A percentile compares a stretch with the other conserved stretches of the same genome.
Evolutionary conservation across 2,797 vertebrate genomes (phyloP).

Genomic region (Nyctalus aviator): DNA sequence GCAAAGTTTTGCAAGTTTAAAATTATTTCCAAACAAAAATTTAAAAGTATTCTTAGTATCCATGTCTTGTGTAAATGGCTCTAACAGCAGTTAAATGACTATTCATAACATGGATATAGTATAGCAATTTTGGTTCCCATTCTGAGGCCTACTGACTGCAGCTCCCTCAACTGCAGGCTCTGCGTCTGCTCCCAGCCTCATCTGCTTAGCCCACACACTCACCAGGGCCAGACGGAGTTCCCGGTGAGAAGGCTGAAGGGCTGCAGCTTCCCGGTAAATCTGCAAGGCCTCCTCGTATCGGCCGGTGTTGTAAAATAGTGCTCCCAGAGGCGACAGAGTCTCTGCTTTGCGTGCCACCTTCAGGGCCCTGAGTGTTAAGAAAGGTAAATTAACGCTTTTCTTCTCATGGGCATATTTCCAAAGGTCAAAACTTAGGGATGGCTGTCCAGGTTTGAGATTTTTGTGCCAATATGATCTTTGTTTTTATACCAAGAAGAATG

Average conservation of each 20-base stretch:
- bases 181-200: neutral
- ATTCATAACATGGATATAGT: neutral
- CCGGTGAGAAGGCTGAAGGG: constrained; percentile 91
- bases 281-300: constrained; percentile 94
- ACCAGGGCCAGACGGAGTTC: constrained; percentile 96
- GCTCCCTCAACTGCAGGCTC: fast-evolving
- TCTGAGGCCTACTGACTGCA: neutral
- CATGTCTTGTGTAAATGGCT: neutral
- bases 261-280: constrained; percentile 93
- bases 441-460: neutral
- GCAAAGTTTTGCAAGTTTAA: neutral
- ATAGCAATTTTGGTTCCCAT: fast-evolving
- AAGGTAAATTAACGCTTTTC: neutral
- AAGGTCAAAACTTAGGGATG: neutral
- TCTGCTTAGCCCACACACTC: constrained; percentile 69
- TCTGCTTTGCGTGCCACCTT: constrained; percentile 93
- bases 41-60: neutral
- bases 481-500: neutral
- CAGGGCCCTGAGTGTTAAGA: constrained; percentile 89
- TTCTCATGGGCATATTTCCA: neutral
- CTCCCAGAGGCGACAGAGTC: constrained; percentile 94
- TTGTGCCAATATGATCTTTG: neutral
- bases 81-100: neutral
- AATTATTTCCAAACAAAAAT: neutral
- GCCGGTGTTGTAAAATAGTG: constrained; percentile 97